Evolutionary conservation across 1,140 invertebrate species (phyloP).

Genomic region (Leucophenga varia): DNA sequence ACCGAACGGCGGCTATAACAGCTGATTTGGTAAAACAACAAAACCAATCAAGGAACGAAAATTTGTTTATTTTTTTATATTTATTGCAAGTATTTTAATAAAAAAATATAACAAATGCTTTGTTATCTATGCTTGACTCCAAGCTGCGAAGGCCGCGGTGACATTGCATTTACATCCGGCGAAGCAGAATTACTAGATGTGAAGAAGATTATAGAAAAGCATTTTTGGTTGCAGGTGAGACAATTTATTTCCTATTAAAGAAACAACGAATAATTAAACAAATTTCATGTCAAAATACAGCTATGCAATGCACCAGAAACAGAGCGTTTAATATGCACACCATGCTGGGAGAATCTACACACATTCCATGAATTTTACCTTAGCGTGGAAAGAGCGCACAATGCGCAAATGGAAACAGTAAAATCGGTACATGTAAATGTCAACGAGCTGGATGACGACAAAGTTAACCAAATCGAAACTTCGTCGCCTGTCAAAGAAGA

Average conservation of each 20-base stretch:
- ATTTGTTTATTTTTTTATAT: no score
- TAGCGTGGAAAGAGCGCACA: slow-evolving; percentile 31
- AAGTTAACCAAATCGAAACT: no score
- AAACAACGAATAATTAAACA: no score
- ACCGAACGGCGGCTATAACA: no score
- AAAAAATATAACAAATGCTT: slow-evolving; percentile 11
- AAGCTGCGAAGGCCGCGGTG: slow-evolving; percentile 12
- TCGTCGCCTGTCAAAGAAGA: no score
- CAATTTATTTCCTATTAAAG: no score
- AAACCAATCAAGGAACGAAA: no score
- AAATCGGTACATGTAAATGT: no score
- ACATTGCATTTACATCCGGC: slow-evolving; percentile 25
- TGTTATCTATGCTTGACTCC: slow-evolving; percentile 28
- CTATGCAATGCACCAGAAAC: slow-evolving; percentile 9
- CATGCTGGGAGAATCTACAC: slow-evolving; percentile 32
- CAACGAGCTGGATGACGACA: no score
- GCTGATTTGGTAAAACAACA: no score
- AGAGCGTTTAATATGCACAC: slow-evolving; percentile 15
- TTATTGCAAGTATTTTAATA: no score
- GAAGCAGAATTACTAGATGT: slow-evolving; percentile 25
- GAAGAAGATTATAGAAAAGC: slow-evolving; percentile 31
- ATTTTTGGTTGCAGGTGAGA: slow-evolving; percentile 37
- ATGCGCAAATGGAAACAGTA: background rate
- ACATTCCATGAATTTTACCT: slow-evolving; percentile 38
- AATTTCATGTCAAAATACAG: no score